Evolutionary conservation across 2,113 vertebrate genomes (phyloP).

Genomic region (Pollimyrus isidori): DNA sequence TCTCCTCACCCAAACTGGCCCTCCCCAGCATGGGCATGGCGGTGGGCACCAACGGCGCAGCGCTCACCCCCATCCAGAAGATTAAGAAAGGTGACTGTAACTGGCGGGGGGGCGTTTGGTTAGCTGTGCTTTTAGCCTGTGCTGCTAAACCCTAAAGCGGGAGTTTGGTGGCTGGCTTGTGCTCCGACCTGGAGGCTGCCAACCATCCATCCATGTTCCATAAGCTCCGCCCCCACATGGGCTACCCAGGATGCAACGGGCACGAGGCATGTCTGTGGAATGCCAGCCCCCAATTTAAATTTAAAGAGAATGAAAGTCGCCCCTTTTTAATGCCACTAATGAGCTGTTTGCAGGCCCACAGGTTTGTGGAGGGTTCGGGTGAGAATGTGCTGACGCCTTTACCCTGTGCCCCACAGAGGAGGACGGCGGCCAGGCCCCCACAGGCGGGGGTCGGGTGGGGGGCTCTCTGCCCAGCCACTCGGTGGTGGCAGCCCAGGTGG

Average conservation of each 20-base stretch:
- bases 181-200: background rate
- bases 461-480: slow-evolving; percentile 71
- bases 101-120: background rate
- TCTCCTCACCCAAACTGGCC: slow-evolving; percentile 80
- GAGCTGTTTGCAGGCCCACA: background rate
- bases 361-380: background rate
- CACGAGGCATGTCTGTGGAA: background rate
- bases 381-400: background rate
- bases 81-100: slow-evolving; percentile 82
- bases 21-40: slow-evolving; percentile 64
- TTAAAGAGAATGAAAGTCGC: background rate
- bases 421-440: slow-evolving; percentile 64
- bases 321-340: background rate
- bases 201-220: background rate
- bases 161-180: background rate
- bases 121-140: background rate
- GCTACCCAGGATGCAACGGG: background rate
- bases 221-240: background rate
- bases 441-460: slow-evolving; percentile 63
- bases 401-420: slow-evolving; percentile 61
- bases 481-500: slow-evolving; percentile 70
- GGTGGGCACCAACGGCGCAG: slow-evolving; percentile 71
- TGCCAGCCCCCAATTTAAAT: background rate
- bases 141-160: background rate
- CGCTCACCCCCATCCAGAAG: slow-evolving; percentile 69